Conservation (phyloP, 23 tunicate genomes). For the Halocynthia aurantium region DNA sequence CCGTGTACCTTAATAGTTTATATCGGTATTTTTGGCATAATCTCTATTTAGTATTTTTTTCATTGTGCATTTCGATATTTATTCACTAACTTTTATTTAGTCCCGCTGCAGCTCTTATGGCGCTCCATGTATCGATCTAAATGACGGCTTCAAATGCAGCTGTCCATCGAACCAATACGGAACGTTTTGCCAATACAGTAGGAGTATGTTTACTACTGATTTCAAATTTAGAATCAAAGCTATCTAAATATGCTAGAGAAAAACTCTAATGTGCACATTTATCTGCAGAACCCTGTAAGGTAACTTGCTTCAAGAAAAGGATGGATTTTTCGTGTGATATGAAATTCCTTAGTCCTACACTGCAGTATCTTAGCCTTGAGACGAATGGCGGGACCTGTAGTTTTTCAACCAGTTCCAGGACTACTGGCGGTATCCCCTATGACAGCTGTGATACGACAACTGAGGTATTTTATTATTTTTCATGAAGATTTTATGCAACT, state of each 20-base stretch:
- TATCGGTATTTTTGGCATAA: too few relatives aligned
- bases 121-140: not conserved
- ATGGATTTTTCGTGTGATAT: slow-evolving; percentile 2
- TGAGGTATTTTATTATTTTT: not conserved
- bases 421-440: not conserved
- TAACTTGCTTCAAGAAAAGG: not conserved
- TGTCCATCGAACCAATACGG: slow-evolving; percentile 6
- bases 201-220: not conserved
- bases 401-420: not conserved
- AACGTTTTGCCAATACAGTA: not conserved
- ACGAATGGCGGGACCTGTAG: not conserved
- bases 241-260: too few relatives aligned
- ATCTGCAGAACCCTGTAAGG: slow-evolving; percentile 12
- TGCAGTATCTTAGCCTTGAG: not conserved
- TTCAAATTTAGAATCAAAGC: too few relatives aligned
- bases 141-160: slow-evolving; percentile 4
- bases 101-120: not conserved
- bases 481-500: too few relatives aligned
- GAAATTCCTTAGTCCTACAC: slow-evolving; percentile 3
- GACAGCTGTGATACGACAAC: not conserved
- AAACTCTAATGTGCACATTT: not conserved
- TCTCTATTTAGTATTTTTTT: too few relatives aligned
- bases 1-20: too few relatives aligned
- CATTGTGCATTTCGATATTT: too few relatives aligned
- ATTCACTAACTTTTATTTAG: too few relatives aligned